Evolutionary conservation across 2,797 vertebrate species (phyloP), one percentile per base, ranked within the genome.

Genomic region (Thamnophis elegans): DNA sequence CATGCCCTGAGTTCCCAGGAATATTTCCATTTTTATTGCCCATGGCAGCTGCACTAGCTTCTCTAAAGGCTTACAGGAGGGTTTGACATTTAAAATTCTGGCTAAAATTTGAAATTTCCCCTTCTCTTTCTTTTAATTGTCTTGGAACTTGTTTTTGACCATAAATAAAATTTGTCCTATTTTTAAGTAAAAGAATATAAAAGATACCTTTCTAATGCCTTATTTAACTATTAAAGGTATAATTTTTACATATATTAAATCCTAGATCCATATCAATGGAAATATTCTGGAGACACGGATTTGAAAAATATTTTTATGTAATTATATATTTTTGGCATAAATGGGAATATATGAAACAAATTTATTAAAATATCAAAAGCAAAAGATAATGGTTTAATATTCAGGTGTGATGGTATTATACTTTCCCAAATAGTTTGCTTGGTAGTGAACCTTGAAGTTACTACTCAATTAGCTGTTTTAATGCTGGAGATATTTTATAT

Each of bases 401-500:
- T 65, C 53, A 36, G 7, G 2, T 68, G 42, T 78, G 26, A 94
- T 91, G 90, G 94, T 95, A 56, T 85, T 54, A 22, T 18, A 92
- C 92, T 90, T 95, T 95, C 94, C 94, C 93, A 94, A 93, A 93
- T 91, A 85, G 14, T 55, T 11, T 58, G 91, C 93, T 91, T 93
- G 92, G 96, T 96, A 95, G 18, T 20, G 93, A 89, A 91, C 68
- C 94, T 95, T 90, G 85, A 95, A 94, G 92, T 93, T 93, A 92
- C 91, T 82, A 90, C 89, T 96, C 94, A 94, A 55, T 96, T 94
- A 95, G 78, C 85, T 94, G 92, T 92, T 88, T 96, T 97, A 96
- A 97, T 96, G 91, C 78, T 93, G 95, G 94, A 60, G 91, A 95
- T 96, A 97, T 96, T 94, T 93, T 94, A 95, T 92, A 59, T 93